Base-by-base conservation (phyloP, 1,140 invertebrate species). In the Trachymyrmex septentrionalis region DNA sequence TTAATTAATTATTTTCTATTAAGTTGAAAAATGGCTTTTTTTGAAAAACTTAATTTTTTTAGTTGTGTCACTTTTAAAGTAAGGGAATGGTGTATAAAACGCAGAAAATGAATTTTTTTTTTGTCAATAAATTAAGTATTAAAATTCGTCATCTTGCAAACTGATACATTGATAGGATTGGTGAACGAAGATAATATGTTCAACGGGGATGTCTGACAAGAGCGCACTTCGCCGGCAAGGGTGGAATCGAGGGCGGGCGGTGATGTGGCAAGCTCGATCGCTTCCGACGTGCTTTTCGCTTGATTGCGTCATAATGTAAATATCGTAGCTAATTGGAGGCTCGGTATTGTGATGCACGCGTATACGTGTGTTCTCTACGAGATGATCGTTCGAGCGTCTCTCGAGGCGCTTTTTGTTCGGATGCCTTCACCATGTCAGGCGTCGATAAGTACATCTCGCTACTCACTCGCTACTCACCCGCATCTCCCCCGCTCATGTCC, bases 251-350 rank as follows among this genome's bases (percentile, higher is more conserved):
- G 84, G 55, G 64, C 69, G 71, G 48, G 55, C 72, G 61, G 53
- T 75, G 80, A 71, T 73, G 73, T 59, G 50, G 30, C 87, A 81
- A 73, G 61, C 87, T 87, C 72, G 87, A 91, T 91, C 91, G 87
- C 38, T 87, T 64, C 64, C 75, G 71, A 86, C 67, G 86, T 48
- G 85, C 64, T 91, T 89, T 10, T 88, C 86, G 91, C 88, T 91
- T 85, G 91, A 92, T 90, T 89, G 87, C 92, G 90, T 92, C 89
- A 92, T 94, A 94, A 94, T 94, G 93, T 94, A 95, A 95, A 95
- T 94, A 93, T 93, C 92, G 93, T 91, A 91, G 93, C 94, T 95
- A 95, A 95, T 95, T 95, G 94, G 94, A 93, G 89, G 75, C 87
- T 86, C 67, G 88, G 88, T 87, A 92, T 94, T 92, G 93, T 93